phyloP scores from a whole-genome alignment of 2,797 vertebrate genomes.

The Oryzias dopingdopingensis region DNA sequence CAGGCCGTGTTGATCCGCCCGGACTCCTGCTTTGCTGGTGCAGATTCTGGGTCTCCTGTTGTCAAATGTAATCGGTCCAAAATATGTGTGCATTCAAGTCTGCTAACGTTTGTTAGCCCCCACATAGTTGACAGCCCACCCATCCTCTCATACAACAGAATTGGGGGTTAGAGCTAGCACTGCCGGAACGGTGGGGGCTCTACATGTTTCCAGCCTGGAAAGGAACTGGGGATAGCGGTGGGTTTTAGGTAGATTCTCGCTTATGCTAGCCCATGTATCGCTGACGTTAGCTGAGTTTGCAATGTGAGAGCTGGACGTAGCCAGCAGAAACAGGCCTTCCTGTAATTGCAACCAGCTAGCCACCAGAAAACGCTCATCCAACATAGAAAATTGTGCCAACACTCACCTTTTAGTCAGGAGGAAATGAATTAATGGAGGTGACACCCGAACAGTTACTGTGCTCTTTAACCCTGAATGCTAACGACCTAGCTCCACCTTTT shows the following conservation, averaged over 20 bases:
- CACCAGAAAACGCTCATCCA: not conserved
- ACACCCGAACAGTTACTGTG: fast-evolving
- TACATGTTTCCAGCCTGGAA: not conserved
- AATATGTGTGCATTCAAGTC: constrained; percentile 9
- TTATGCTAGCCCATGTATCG: constrained; percentile 36
- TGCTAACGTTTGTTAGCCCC: not conserved
- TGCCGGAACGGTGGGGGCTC: too few relatives aligned
- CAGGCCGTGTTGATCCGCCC: not conserved
- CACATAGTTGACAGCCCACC: too few relatives aligned
- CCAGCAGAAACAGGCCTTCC: constrained; percentile 36
- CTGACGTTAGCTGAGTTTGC: constrained; percentile 28
- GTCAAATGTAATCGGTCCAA: constrained; percentile 10
- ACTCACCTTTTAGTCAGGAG: not conserved
- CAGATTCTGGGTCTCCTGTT: constrained; percentile 1
- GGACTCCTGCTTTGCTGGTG: not conserved
- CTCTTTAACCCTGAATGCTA: constrained; percentile 4
- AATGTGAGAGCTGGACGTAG: constrained; percentile 14
- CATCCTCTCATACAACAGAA: not conserved
- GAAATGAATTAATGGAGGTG: not conserved
- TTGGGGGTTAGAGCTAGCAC: too few relatives aligned
- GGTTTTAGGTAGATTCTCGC: not conserved
- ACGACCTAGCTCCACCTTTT: not conserved
- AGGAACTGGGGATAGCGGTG: not conserved
- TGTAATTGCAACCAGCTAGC: not conserved
- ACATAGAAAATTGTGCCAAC: not conserved